Percentiles rank a stretch among this genome's conserved stretches.
These are phyloP conservation scores for Thalpophila matura DNA, from an alignment of 2,888 invertebrate genomes.

Conservation along the genomic window DNA sequence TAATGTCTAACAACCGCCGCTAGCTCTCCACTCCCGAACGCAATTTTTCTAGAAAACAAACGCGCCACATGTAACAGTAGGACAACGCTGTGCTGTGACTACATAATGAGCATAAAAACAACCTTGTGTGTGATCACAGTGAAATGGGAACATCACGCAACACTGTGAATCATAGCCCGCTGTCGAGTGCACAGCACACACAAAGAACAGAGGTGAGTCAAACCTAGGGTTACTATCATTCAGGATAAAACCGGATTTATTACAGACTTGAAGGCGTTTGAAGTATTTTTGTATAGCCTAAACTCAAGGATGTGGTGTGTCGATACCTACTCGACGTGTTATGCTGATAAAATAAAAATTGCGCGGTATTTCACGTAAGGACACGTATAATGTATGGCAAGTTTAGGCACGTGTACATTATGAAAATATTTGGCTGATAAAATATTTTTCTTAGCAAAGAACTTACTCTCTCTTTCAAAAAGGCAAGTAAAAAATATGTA, in stretches of 20 bases:
- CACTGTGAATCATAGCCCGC: constrained; percentile 73
- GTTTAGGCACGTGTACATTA: constrained; percentile 5
- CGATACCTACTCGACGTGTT: constrained; percentile 26
- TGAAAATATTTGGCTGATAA: no score
- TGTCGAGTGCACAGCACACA: constrained; percentile 21
- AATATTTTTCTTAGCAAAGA: no score
- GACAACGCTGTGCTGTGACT: constrained; percentile 60
- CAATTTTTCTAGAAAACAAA: constrained; percentile 44
- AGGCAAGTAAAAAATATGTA: no score
- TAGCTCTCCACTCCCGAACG: background rate
- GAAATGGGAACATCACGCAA: constrained; percentile 80
- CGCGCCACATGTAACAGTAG: constrained; percentile 35
- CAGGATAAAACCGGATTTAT: constrained; percentile 63
- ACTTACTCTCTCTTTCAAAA: no score
- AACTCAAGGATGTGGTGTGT: constrained; percentile 49
- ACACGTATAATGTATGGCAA: background rate
- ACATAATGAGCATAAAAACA: constrained; percentile 70
- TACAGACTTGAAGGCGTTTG: constrained; percentile 42
- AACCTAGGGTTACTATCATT: constrained; percentile 57
- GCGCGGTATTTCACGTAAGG: background rate
- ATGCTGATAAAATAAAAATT: constrained; percentile 22
- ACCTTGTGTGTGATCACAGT: constrained; percentile 71
- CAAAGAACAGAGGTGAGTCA: constrained; percentile 62
- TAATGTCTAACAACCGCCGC: background rate
- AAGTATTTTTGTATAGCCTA: constrained; percentile 36